Base-by-base conservation (phyloP, 2,888 invertebrate genomes). In the Eurytoma adleriae region DNA sequence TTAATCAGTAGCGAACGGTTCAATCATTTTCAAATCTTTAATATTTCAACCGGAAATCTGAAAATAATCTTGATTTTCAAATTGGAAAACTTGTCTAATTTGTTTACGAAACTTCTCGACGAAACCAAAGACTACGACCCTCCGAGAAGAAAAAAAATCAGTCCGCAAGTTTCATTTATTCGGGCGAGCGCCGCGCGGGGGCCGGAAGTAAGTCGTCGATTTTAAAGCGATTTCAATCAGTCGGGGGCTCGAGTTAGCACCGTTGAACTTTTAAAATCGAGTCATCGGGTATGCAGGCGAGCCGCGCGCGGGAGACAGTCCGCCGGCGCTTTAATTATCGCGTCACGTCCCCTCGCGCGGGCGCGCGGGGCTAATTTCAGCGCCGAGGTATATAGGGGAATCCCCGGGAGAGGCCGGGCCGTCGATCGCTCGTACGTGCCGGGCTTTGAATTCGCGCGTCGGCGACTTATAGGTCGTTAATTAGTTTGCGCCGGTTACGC, bases 401-500 rank as follows among this genome's bases (percentile, higher is more conserved):
- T 13, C 54, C 54, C 54, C 54, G n/a, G 54, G 14, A 85, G n/a
- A 16, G 16, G 14, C 24, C 30, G 56, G 86, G 56, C 86, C 86
- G 85, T 83, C 84, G 83, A 86, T 87, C 86, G 85, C 81, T 85
- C 30, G 18, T 56, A 85, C 85, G 85, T 85, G 86, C 78, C 81
- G 80, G 74, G 84, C 84, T 85, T 84, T 82, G 84, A 85, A 84
- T 85, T 82, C 81, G 84, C 84, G 77, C 73, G 24, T 67, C 24
- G 84, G 83, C 85, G 85, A 84, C 85, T 86, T 85, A 85, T 86
- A 82, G 85, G 83, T 85, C 83, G 84, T 85, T 86, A 85, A 88
- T 88, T 87, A 84, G 86, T 86, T 85, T 84, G 83, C 83, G 84
- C 76, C 83, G 84, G 84, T 85, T 84, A 83, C 83, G 84, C 80